Base-by-base conservation (phyloP, 2,797 vertebrate genomes). In the Chanos chanos region DNA sequence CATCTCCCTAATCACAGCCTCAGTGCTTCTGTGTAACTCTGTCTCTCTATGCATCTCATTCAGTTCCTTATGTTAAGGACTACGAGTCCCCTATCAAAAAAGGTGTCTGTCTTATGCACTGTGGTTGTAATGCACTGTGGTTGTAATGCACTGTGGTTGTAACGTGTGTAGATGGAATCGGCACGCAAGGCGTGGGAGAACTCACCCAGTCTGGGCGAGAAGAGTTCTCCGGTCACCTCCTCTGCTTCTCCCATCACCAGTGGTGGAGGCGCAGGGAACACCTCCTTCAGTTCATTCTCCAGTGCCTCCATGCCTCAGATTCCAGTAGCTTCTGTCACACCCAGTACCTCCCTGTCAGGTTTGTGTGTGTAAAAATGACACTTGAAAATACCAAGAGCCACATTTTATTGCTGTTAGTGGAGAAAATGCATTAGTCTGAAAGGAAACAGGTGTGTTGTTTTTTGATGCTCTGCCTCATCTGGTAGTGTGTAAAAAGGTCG, bases 181-280 rank as follows among this genome's bases (percentile, higher is more conserved):
- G 97, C 97, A 12, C 94, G 96, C 18, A 99, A 99, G 81, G 97
- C 97, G 0, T 99, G 97, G 97, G 97, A 99, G 79, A 99, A 99
- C 86, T 99, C 96, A 3, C 97, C 95, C 0, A 98, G 89, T 63
- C 83, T 98, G 40, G 85, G 85, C 64, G 97, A 98, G 71, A 99
- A 98, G 75, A 94, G 86, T 39, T 94, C 95, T 0, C 95, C 96
- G 0, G 94, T 92, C 72, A 94, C 94, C 5, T 92, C 96, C 1
- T 85, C 94, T 7, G 92, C 95, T 0, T 94, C 96, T 68, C 93
- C 95, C 7, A 92, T 95, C 51, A 80, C 86, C 56, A 90, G 89
- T 28, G 89, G 89, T 49, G 81, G 70, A 34, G 87, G 83, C 16
- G 85, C 87, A 1, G 79, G 86, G 76, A 83, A 84, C 47, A 89